phyloP scores from a whole-genome alignment of 2,888 invertebrate genomes.

The Plagiodera versicolora region DNA sequence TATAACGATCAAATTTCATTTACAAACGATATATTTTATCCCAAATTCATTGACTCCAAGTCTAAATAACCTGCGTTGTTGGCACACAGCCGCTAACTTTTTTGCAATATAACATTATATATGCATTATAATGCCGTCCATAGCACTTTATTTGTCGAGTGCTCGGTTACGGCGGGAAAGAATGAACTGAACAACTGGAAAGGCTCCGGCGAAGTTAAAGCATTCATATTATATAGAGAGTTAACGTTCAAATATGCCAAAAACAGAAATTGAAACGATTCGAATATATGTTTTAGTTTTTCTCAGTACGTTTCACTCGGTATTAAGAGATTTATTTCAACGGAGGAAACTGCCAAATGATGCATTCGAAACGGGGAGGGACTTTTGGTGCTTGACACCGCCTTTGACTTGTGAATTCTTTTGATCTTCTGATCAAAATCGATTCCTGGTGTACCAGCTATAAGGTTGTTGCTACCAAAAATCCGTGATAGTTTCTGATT shows the following conservation, averaged over 20 bases:
- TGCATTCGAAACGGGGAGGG: conserved; percentile 28
- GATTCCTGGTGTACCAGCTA: not conserved
- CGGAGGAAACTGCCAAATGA: conserved; percentile 28
- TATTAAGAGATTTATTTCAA: conserved; percentile 38
- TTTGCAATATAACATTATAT: conserved; percentile 57
- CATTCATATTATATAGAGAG: conserved; percentile 57
- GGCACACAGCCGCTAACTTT: conserved; percentile 46
- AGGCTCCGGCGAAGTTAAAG: conserved; percentile 53
- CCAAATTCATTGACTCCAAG: too few species aligned
- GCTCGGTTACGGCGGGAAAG: conserved; percentile 41
- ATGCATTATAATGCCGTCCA: conserved; percentile 55
- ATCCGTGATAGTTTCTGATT: too few species aligned
- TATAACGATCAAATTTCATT: too few species aligned
- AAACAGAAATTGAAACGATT: conserved; percentile 57
- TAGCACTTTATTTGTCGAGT: conserved; percentile 37
- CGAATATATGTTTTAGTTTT: conserved; percentile 55
- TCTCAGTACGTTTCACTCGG: conserved; percentile 41
- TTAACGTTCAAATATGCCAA: conserved; percentile 57
- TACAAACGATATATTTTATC: too few species aligned
- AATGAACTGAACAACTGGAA: conserved; percentile 49
- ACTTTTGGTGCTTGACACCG: conserved; percentile 22
- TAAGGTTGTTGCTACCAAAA: too few species aligned
- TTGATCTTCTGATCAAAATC: conserved; percentile 22
- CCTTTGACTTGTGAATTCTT: conserved; percentile 9
- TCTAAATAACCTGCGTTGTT: conserved; percentile 13